Conservation (phyloP, 1,140 invertebrate species). For the Drosophila rufa region DNA sequence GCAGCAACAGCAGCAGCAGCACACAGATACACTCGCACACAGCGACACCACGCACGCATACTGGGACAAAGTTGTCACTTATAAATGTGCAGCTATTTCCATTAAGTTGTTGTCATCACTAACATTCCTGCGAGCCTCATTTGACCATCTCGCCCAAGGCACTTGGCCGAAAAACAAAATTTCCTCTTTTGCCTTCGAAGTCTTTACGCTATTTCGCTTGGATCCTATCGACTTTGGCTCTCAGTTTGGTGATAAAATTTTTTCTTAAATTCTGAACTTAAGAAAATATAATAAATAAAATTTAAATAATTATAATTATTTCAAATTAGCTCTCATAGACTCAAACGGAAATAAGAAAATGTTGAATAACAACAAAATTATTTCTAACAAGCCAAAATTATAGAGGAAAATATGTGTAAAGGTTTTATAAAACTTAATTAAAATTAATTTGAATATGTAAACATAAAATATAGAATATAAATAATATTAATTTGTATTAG, state of each 20-base stretch:
- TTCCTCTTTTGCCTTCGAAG: not conserved
- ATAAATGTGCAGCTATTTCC: slow-evolving; percentile 82
- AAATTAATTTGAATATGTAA: no score
- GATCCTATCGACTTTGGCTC: not conserved
- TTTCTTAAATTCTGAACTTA: no score
- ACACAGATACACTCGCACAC: slow-evolving; percentile 6
- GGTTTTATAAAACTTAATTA: no score
- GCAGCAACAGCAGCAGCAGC: not conserved
- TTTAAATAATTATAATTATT: no score
- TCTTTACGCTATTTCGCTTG: not conserved
- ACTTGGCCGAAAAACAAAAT: slow-evolving; percentile 55
- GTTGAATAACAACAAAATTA: no score
- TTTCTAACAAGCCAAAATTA: no score
- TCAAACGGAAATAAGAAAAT: no score
- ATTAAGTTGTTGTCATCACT: slow-evolving; percentile 83
- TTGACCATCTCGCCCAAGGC: slow-evolving; percentile 32
- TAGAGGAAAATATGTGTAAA: no score
- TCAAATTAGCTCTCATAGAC: no score
- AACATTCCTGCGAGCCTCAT: slow-evolving; percentile 73
- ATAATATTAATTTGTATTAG: no score
- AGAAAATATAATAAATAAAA: no score
- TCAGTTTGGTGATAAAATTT: not conserved
- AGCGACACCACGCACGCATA: slow-evolving; percentile 7
- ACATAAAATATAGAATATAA: no score
- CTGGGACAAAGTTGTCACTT: slow-evolving; percentile 73